Evolutionary conservation across 2,113 vertebrate species (phyloP).

Genomic region (Gobius niger): DNA sequence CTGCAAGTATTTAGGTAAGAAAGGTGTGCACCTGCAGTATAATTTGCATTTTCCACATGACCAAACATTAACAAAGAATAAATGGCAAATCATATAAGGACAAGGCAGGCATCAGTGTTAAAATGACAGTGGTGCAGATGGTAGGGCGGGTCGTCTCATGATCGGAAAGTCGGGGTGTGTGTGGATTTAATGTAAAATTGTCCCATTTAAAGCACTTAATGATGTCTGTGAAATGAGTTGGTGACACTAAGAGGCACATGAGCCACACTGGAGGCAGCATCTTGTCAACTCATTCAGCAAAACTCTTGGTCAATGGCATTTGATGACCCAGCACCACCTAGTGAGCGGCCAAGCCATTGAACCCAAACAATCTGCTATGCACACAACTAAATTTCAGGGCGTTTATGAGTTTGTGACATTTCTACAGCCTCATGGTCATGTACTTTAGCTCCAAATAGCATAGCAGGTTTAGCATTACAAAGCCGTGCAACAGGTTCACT

Average conservation of each 20-base stretch:
- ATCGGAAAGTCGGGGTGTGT: too few relatives aligned
- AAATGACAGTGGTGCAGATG: too few relatives aligned
- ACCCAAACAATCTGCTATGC: too few relatives aligned
- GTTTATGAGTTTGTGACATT: not conserved
- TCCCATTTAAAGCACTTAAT: too few relatives aligned
- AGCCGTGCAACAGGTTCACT: not conserved
- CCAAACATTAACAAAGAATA: too few relatives aligned
- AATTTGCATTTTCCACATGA: too few relatives aligned
- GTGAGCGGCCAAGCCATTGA: constrained; percentile 1
- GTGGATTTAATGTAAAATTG: too few relatives aligned
- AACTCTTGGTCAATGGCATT: constrained; percentile 37
- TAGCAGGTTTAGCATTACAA: constrained; percentile 1
- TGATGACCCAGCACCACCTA: constrained; percentile 51
- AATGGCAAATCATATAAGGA: too few relatives aligned
- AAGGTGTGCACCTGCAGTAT: too few relatives aligned
- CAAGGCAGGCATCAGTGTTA: too few relatives aligned
- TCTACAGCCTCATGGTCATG: not conserved
- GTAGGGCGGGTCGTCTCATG: too few relatives aligned
- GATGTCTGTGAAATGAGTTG: not conserved
- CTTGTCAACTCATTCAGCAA: constrained; percentile 62
- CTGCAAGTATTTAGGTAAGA: too few relatives aligned
- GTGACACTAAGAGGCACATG: constrained; percentile 45
- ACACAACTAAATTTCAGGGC: not conserved
- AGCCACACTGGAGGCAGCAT: constrained; percentile 57
- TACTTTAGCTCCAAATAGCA: constrained; percentile 3